Evolutionary conservation across 2,888 invertebrate species (phyloP).

Genomic region (Desoria tigrina): DNA sequence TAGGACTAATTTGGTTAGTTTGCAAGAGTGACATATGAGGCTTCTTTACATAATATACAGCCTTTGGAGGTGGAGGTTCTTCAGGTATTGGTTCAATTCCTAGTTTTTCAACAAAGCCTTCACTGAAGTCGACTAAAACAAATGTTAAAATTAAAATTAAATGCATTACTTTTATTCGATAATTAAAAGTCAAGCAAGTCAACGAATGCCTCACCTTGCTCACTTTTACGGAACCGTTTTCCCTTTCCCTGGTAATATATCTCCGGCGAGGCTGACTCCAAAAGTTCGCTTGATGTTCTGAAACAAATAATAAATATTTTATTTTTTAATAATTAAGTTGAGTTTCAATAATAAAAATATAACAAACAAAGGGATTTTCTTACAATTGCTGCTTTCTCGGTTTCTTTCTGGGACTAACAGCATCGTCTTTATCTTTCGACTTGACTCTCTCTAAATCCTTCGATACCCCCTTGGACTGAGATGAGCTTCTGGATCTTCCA

Average conservation of each 20-base stretch:
- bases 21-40: constrained; percentile 63
- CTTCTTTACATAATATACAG: constrained; percentile 55
- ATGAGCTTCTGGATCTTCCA: constrained; percentile 27
- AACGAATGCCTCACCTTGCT: too few relatives aligned
- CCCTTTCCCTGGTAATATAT: too few relatives aligned
- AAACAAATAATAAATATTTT: too few relatives aligned
- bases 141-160: not conserved
- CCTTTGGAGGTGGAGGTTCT: constrained; percentile 35
- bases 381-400: too few relatives aligned
- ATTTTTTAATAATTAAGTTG: too few relatives aligned
- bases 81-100: constrained; percentile 25
- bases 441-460: constrained; percentile 50
- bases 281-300: too few relatives aligned
- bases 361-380: too few relatives aligned
- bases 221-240: too few relatives aligned
- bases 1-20: constrained; percentile 70
- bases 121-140: not conserved
- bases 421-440: constrained; percentile 53
- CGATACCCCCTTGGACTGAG: constrained; percentile 36
- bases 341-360: too few relatives aligned
- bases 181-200: not conserved
- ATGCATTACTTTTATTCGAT: not conserved
- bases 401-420: constrained; percentile 82
- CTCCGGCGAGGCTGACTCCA: too few relatives aligned
- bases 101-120: constrained; percentile 13